Evolutionary conservation across 2,113 vertebrate genomes (phyloP).

Genomic region (Psophia crepitans): DNA sequence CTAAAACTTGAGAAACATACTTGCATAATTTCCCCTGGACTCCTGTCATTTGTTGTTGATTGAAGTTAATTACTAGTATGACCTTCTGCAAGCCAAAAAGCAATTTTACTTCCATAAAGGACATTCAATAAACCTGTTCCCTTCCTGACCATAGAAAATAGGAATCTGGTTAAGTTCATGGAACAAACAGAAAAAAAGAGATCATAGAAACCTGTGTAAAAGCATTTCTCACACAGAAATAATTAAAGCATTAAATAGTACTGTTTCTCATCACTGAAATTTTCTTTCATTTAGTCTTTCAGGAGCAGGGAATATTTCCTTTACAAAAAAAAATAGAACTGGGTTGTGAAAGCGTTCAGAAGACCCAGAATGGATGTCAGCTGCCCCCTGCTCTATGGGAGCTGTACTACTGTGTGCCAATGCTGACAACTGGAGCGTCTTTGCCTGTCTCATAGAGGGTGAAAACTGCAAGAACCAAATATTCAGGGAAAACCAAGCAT

Average conservation of each 20-base stretch:
- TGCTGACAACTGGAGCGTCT: background rate
- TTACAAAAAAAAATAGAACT: background rate
- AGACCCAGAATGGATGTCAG: background rate
- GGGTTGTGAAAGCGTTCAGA: background rate
- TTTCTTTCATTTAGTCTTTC: background rate
- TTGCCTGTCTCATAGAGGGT: background rate
- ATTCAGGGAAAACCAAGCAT: background rate
- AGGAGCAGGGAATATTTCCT: background rate
- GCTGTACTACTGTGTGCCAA: background rate
- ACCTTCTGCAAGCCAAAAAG: constrained; percentile 23
- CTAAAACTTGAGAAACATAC: constrained; percentile 22
- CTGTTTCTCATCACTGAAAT: background rate
- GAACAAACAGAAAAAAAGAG: background rate
- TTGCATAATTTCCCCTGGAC: constrained; percentile 35
- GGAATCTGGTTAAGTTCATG: background rate
- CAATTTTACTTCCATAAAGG: constrained; percentile 10
- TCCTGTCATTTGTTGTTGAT: constrained; percentile 45
- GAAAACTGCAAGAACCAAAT: background rate
- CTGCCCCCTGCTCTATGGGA: background rate
- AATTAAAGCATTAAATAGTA: background rate
- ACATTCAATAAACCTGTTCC: background rate
- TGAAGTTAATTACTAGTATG: constrained; percentile 61
- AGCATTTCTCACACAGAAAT: background rate
- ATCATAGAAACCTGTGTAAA: background rate
- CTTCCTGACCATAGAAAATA: constrained; percentile 1